phyloP scores from a whole-genome alignment of 2,888 invertebrate genomes.

The Stenodera caucasica region DNA sequence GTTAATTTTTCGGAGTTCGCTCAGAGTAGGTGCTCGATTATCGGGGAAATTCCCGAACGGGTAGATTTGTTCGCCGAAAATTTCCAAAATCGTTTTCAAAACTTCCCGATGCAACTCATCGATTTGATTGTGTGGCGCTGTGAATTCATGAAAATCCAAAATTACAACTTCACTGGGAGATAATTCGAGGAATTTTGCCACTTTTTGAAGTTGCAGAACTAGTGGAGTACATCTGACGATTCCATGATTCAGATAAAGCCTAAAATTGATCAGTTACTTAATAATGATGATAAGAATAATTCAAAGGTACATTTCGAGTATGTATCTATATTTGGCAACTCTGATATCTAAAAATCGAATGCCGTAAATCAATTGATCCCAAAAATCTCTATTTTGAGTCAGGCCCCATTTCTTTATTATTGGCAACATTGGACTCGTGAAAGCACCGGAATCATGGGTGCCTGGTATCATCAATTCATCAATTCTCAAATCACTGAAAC shows the following conservation, averaged over 20 bases:
- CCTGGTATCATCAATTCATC: slow-evolving; percentile 65
- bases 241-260: slow-evolving; percentile 20
- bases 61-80: slow-evolving; percentile 17
- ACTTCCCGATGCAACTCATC: slow-evolving; percentile 16
- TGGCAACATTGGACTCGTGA: slow-evolving; percentile 44
- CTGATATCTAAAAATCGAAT: slow-evolving; percentile 65
- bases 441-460: slow-evolving; percentile 68
- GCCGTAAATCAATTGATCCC: slow-evolving; percentile 63
- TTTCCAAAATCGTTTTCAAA: slow-evolving; percentile 11
- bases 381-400: slow-evolving; percentile 60
- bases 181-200: slow-evolving; percentile 59
- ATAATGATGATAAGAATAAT: not conserved
- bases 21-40: not conserved
- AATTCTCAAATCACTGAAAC: slow-evolving; percentile 45
- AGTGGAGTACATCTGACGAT: slow-evolving; percentile 15
- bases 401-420: slow-evolving; percentile 23
- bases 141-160: slow-evolving; percentile 76
- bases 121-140: slow-evolving; percentile 41
- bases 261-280: slow-evolving; percentile 13
- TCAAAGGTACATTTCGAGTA: no score
- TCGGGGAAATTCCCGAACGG: not conserved
- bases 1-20: not conserved
- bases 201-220: slow-evolving; percentile 18
- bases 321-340: slow-evolving; percentile 58
- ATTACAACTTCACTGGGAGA: slow-evolving; percentile 70